Base-by-base conservation (phyloP, 2,113 vertebrate genomes). In the Gopherus evgoodei region DNA sequence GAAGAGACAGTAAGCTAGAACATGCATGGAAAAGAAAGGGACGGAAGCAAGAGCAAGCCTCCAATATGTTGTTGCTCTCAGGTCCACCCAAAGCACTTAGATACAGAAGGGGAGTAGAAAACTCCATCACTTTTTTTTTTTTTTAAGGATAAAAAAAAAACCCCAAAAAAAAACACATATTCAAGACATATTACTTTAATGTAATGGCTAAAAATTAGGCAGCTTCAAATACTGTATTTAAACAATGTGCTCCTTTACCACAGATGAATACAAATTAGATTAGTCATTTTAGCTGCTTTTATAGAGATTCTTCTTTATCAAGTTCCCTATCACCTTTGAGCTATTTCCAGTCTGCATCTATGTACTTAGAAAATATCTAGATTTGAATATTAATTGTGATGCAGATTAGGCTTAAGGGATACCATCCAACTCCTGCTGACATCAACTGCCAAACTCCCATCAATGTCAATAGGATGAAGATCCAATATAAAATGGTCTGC, bases 371-470 rank as follows among this genome's bases (percentile, higher is more conserved):
- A 92, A 81, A 95, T 86, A 29, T 21, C 1, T 17, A 91, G 49
- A 84, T 1, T 6, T 49, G 6, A 84, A 84, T 13, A 62, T 2
- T 78, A 29, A 44, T 14, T 78, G 49, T 4, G 13, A 14, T n/a
- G 25, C 65, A 21, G 65, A 11, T 72, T 3, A 38, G 65, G n/a
- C 9, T 72, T 72, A 72, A 22, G 16, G 14, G 5, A 72, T 42
- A 10, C 29, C 38, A 81, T 4, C 38, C 24, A 38, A 5, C 16
- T 87, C 35, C 84, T 85, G 21, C 59, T 65, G 1, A 24, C 11
- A 52, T 0, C 10, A 84, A 35, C 2, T 29, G 1, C 2, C 38
- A 2, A 86, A 62, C 9, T 83, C 1, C 3, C 42, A 81, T 10
- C 81, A 83, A 91, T n/a, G 91, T 81, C 4, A 42, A 11, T 0